Evolutionary conservation across 92 coral and sea anemone genomes (phyloP).

Genomic region (Epizoanthus illoricatus): DNA sequence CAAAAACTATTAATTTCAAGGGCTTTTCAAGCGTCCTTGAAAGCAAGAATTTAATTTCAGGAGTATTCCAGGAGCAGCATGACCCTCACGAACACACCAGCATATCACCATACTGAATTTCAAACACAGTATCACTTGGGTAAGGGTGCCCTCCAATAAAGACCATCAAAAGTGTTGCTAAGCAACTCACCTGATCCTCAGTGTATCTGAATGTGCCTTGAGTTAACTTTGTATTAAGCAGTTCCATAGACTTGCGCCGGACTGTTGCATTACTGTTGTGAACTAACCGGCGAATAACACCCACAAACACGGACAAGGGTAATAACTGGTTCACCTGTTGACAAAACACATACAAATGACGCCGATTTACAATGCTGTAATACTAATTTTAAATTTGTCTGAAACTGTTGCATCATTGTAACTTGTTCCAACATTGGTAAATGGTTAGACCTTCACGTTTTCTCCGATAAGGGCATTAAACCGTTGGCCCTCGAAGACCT

Average conservation of each 20-base stretch:
- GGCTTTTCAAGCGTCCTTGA: too few relatives aligned
- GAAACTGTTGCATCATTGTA: too few relatives aligned
- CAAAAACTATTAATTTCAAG: too few relatives aligned
- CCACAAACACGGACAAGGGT: conserved; percentile 70
- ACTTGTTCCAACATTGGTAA: too few relatives aligned
- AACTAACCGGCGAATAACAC: conserved; percentile 74
- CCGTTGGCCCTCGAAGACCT: too few relatives aligned
- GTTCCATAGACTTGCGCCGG: conserved; percentile 88
- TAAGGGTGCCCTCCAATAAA: too few relatives aligned
- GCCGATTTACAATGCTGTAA: not conserved
- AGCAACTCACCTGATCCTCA: conserved; percentile 60
- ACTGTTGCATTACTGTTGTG: conserved; percentile 72
- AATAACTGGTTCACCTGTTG: conserved; percentile 79
- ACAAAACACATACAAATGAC: not conserved
- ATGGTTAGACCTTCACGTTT: too few relatives aligned
- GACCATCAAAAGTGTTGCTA: not conserved
- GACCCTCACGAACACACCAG: not conserved
- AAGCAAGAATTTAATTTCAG: too few relatives aligned
- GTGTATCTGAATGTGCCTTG: conserved; percentile 39
- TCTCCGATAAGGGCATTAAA: too few relatives aligned
- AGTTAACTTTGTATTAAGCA: conserved; percentile 77
- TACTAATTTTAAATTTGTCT: too few relatives aligned
- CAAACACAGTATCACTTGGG: not conserved
- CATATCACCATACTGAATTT: too few relatives aligned
- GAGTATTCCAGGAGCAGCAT: too few relatives aligned